Percentiles rank a stretch among this genome's conserved stretches.
These are phyloP conservation scores for Galleria mellonella DNA, from an alignment of 1,140 invertebrate genomes.

Conservation along the genomic window DNA sequence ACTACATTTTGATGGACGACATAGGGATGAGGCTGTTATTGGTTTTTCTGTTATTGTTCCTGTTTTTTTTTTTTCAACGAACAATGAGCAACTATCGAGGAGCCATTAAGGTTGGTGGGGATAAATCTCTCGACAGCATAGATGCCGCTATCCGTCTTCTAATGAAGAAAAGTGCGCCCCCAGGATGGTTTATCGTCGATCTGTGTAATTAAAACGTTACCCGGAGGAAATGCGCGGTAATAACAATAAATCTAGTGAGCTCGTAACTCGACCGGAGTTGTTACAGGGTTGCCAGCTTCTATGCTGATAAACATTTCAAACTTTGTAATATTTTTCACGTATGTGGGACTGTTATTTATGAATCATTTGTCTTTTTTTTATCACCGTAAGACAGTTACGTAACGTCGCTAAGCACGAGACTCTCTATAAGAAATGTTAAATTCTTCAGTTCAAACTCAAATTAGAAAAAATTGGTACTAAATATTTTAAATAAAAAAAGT, in stretches of 20 bases:
- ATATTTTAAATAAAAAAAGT: too few species aligned
- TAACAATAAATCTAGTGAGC: slow-evolving; percentile 67
- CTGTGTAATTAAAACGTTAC: slow-evolving; percentile 74
- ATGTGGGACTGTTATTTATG: too few species aligned
- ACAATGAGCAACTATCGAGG: slow-evolving; percentile 11
- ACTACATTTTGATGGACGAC: slow-evolving; percentile 21
- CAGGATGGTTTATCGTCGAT: slow-evolving; percentile 71
- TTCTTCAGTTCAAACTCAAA: too few species aligned
- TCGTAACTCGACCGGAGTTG: slow-evolving; percentile 47
- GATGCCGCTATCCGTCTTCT: slow-evolving; percentile 64
- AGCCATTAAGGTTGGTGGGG: slow-evolving; percentile 30
- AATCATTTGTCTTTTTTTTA: too few species aligned
- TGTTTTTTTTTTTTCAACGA: slow-evolving; percentile 6
- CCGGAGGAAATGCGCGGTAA: slow-evolving; percentile 68
- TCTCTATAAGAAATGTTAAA: too few species aligned
- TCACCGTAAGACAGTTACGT: too few species aligned
- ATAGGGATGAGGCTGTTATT: slow-evolving; percentile 8
- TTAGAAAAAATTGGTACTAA: too few species aligned
- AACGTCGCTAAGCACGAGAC: too few species aligned
- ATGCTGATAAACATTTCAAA: too few species aligned
- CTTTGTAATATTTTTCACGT: too few species aligned
- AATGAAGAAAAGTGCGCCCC: slow-evolving; percentile 73
- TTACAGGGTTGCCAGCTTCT: slow-evolving; percentile 22
- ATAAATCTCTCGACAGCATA: slow-evolving; percentile 44
- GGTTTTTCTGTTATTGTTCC: slow-evolving; percentile 2